Conservation (phyloP, 2,113 vertebrate genomes). For the Oceanodroma tethys region DNA sequence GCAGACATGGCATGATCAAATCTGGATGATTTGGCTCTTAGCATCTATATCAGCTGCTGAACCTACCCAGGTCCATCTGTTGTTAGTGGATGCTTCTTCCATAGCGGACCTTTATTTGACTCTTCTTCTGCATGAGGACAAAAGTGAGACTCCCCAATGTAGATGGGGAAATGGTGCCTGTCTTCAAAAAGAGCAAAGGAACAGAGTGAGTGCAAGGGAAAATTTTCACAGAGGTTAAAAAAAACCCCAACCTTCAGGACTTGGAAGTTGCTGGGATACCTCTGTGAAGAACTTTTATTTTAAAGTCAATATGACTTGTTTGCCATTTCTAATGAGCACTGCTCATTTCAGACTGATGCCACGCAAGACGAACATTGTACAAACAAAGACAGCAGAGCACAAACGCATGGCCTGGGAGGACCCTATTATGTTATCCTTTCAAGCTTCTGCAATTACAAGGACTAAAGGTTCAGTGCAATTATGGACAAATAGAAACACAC, state of each 20-base stretch:
- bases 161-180: not conserved
- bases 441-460: not conserved
- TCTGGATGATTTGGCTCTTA: not conserved
- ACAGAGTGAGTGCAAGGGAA: not conserved
- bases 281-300: not conserved
- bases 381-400: not conserved
- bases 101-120: not conserved
- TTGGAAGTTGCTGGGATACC: not conserved
- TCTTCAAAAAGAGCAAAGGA: not conserved
- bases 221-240: not conserved
- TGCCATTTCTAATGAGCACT: not conserved
- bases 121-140: not conserved
- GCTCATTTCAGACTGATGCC: not conserved
- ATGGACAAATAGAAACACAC: constrained; percentile 45
- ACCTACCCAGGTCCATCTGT: not conserved
- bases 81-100: not conserved
- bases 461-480: not conserved
- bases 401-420: not conserved
- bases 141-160: not conserved
- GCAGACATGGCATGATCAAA: not conserved
- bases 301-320: not conserved
- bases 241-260: not conserved
- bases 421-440: not conserved
- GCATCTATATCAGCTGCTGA: not conserved
- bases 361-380: not conserved